phyloP scores from a whole-genome alignment of 2,888 invertebrate genomes.

The Spodoptera exigua region DNA sequence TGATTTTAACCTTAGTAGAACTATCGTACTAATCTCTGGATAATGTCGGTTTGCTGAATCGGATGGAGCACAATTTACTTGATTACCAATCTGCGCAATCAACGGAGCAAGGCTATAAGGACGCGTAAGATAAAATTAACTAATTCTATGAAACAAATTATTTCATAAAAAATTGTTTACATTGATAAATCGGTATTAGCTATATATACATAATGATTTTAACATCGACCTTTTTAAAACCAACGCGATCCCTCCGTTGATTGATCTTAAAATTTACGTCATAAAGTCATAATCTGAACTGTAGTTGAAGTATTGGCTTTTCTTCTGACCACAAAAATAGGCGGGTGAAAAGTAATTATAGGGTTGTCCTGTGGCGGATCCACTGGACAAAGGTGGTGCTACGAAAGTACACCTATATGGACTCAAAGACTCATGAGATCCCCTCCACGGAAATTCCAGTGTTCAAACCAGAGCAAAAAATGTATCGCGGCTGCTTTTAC shows the following conservation, averaged over 20 bases:
- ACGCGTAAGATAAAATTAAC: slow-evolving; percentile 4
- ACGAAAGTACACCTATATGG: background rate
- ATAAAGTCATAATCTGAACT: slow-evolving; percentile 2
- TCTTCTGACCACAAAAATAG: slow-evolving; percentile 5
- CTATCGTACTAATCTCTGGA: slow-evolving; percentile 53
- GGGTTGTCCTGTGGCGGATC: slow-evolving; percentile 41
- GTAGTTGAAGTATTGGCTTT: slow-evolving; percentile 11
- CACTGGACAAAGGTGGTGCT: slow-evolving; percentile 5
- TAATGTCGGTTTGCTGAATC: slow-evolving; percentile 9
- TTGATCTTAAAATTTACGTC: slow-evolving; percentile 1
- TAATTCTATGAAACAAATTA: too few relatives aligned
- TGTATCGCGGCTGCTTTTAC: background rate
- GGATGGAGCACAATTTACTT: slow-evolving; percentile 10
- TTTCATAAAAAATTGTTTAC: too few relatives aligned
- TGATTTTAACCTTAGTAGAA: slow-evolving; percentile 36
- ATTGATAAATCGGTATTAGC: too few relatives aligned
- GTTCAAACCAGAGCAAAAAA: background rate
- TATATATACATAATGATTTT: background rate
- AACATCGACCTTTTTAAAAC: background rate
- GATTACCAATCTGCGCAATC: slow-evolving; percentile 9
- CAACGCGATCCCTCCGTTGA: slow-evolving; percentile 27
- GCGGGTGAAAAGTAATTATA: slow-evolving; percentile 17
- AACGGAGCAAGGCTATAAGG: slow-evolving; percentile 22
- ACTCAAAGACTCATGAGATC: slow-evolving; percentile 39
- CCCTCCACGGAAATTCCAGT: slow-evolving; percentile 34